These are phyloP conservation scores for Xestia ashworthii DNA, from an alignment of 2,888 invertebrate species.

Conservation along the genomic window DNA sequence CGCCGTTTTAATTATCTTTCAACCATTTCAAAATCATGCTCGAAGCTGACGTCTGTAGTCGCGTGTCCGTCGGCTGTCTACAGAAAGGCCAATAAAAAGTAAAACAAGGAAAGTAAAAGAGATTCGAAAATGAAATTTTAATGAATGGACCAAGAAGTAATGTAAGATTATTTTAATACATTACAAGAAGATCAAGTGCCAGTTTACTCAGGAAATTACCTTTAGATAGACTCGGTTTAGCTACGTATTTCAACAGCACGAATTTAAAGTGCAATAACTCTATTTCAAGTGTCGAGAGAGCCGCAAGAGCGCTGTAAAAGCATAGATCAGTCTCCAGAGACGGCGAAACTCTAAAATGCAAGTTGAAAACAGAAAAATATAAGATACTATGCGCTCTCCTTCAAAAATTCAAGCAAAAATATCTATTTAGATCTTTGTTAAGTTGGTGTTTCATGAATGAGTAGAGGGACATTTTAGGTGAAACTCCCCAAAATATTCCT, in stretches of 20 bases:
- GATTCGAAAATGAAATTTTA: slow-evolving; percentile 64
- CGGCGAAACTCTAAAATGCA: slow-evolving; percentile 81
- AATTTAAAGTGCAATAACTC: slow-evolving; percentile 82
- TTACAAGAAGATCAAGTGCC: slow-evolving; percentile 84
- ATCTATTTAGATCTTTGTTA: slow-evolving; percentile 85
- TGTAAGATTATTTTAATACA: slow-evolving; percentile 83
- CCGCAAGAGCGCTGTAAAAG: slow-evolving; percentile 78
- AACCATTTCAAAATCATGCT: slow-evolving; percentile 76
- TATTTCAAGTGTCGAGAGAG: slow-evolving; percentile 81
- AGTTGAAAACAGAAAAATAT: slow-evolving; percentile 78
- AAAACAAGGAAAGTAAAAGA: slow-evolving; percentile 68
- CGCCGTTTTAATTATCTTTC: slow-evolving; percentile 56
- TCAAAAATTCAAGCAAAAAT: slow-evolving; percentile 82
- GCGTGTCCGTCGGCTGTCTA: slow-evolving; percentile 62
- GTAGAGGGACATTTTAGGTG: slow-evolving; percentile 84
- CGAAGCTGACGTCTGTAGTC: slow-evolving; percentile 74
- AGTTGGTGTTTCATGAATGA: slow-evolving; percentile 79
- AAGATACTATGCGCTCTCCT: slow-evolving; percentile 80
- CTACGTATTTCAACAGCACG: slow-evolving; percentile 77
- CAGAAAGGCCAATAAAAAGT: slow-evolving; percentile 72
- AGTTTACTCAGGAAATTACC: slow-evolving; percentile 72
- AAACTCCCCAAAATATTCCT: slow-evolving; percentile 80
- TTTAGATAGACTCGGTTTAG: slow-evolving; percentile 70
- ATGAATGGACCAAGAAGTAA: slow-evolving; percentile 68
- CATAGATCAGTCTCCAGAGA: slow-evolving; percentile 78